These are phyloP conservation scores for Scaptomyza caliginosa DNA, from an alignment of 2,888 invertebrate species.

Conservation along the genomic window DNA sequence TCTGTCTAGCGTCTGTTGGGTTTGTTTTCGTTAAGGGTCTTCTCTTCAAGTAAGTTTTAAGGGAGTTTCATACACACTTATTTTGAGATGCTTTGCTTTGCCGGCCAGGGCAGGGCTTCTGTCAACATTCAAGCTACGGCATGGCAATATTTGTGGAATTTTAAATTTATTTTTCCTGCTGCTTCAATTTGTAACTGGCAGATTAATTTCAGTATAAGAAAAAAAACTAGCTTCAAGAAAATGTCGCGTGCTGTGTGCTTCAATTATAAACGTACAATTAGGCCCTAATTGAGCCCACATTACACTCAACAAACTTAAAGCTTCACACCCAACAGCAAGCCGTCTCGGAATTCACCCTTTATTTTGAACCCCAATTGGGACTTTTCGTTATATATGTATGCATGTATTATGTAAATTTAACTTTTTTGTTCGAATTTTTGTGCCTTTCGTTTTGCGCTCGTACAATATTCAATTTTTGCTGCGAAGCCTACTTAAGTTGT, in stretches of 20 bases:
- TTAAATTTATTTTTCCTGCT: constrained; percentile 33
- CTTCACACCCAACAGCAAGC: background rate
- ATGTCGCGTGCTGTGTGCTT: constrained; percentile 32
- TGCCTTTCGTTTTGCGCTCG: constrained; percentile 20
- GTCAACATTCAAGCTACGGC: constrained; percentile 32
- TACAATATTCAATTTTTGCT: constrained; percentile 41
- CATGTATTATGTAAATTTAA: too few relatives aligned
- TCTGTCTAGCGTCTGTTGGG: constrained; percentile 14
- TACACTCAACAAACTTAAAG: constrained; percentile 34
- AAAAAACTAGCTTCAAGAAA: constrained; percentile 2
- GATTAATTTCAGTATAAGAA: constrained; percentile 12
- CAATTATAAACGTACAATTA: constrained; percentile 63
- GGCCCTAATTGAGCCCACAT: constrained; percentile 57
- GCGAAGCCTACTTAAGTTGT: constrained; percentile 78
- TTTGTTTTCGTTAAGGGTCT: constrained; percentile 4
- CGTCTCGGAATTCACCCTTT: constrained; percentile 16
- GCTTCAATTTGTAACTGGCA: constrained; percentile 6
- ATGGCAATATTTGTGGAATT: constrained; percentile 8
- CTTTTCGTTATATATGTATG: constrained; percentile 4
- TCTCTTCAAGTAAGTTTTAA: background rate
- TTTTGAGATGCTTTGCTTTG: constrained; percentile 69
- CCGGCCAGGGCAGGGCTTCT: too few relatives aligned
- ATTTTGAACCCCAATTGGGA: constrained; percentile 3
- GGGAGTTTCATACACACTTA: constrained; percentile 34
- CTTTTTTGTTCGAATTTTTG: constrained; percentile 29